phyloP scores from a whole-genome alignment of 2,797 vertebrate genomes.

The Pantherophis alleghaniensis region DNA sequence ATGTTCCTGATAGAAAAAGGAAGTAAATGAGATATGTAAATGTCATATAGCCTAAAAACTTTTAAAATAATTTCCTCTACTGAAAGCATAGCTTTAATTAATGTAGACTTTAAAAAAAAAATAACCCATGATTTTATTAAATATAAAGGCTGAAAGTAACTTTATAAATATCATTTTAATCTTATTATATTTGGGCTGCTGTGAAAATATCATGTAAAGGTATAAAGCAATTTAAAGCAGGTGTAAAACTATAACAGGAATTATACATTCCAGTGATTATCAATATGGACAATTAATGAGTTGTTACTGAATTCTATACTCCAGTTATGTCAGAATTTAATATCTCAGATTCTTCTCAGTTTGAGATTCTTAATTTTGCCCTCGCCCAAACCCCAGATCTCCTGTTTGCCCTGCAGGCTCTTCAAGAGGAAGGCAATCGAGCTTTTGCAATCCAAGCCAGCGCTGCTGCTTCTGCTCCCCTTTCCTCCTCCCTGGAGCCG shows the following conservation, averaged over 20 bases:
- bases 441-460: too few relatives aligned
- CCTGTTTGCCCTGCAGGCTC: too few relatives aligned
- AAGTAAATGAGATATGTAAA: constrained; percentile 25
- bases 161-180: neutral
- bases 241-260: neutral
- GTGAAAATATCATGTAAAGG: neutral
- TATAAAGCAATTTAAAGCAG: neutral
- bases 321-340: neutral
- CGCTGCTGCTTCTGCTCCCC: too few relatives aligned
- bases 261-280: neutral
- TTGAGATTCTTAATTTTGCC: neutral
- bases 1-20: constrained; percentile 14
- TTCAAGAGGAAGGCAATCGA: too few relatives aligned
- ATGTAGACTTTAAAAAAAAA: neutral
- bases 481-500: too few relatives aligned
- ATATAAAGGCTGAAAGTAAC: neutral
- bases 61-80: neutral
- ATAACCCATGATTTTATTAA: neutral
- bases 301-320: neutral
- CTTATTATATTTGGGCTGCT: neutral
- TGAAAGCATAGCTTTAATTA: neutral
- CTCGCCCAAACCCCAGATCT: too few relatives aligned
- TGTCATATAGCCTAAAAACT: neutral
- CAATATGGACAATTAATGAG: neutral
- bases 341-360: neutral